Conservation (phyloP, 1,140 invertebrate species). For the Heliconius congener region DNA sequence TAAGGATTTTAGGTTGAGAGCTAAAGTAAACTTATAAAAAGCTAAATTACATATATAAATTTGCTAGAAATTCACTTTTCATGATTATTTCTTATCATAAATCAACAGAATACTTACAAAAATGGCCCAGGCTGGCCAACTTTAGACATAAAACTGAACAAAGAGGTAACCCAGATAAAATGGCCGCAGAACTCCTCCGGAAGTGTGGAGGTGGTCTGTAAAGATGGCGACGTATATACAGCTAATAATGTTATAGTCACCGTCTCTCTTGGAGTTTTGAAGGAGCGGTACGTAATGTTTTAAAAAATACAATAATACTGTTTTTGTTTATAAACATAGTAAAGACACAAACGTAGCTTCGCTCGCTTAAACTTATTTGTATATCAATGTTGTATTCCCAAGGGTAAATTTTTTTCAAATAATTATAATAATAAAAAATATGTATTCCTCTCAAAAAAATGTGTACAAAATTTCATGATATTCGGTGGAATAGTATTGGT, state of each 20-base stretch:
- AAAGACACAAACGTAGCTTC: no score
- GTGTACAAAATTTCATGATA: no score
- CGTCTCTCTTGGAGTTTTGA: not conserved
- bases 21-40: not conserved
- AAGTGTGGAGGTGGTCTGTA: not conserved
- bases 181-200: not conserved
- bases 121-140: not conserved
- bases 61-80: not conserved
- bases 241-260: not conserved
- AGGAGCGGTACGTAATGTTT: not conserved
- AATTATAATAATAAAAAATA: no score
- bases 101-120: not conserved
- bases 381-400: no score
- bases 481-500: no score
- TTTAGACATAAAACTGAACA: slow-evolving; percentile 2
- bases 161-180: not conserved
- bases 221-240: not conserved
- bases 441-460: no score
- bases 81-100: not conserved
- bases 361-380: no score
- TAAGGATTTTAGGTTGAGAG: no score
- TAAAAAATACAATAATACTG: not conserved
- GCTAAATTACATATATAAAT: not conserved
- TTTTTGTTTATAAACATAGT: not conserved
- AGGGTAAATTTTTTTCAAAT: no score